These are phyloP conservation scores for Microctenopoma stevenorrisi DNA, from an alignment of 2,797 vertebrate genomes.

Conservation along the genomic window DNA sequence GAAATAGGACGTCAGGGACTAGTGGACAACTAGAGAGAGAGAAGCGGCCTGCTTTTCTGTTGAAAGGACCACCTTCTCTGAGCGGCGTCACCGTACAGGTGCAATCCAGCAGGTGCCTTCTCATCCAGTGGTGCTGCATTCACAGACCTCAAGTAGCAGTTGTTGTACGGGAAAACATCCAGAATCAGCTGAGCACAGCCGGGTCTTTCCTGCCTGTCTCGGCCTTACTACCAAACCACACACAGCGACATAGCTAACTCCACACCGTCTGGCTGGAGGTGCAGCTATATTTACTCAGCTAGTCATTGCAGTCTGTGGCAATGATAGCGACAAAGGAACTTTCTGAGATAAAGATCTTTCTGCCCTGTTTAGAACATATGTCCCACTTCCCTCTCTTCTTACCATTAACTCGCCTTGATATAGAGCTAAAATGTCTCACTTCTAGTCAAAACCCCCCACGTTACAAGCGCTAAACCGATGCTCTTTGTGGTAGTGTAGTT, in stretches of 20 bases:
- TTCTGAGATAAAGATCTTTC: slow-evolving; percentile 69
- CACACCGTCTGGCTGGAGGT: slow-evolving; percentile 32
- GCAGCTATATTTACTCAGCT: slow-evolving; percentile 57
- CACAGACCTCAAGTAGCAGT: slow-evolving; percentile 40
- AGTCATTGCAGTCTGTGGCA: slow-evolving; percentile 29
- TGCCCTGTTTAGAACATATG: slow-evolving; percentile 44
- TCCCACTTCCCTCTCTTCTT: slow-evolving; percentile 66
- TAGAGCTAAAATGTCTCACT: slow-evolving; percentile 33
- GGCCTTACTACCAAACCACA: slow-evolving; percentile 62
- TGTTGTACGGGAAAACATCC: slow-evolving; percentile 62
- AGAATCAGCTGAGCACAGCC: slow-evolving; percentile 44
- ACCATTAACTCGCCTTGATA: slow-evolving; percentile 37
- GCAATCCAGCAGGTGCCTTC: neutral
- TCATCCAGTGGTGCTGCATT: neutral
- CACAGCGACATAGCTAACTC: slow-evolving; percentile 21
- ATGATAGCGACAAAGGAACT: slow-evolving; percentile 54
- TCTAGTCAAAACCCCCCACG: slow-evolving; percentile 8
- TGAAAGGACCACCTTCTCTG: neutral
- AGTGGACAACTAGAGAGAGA: neutral
- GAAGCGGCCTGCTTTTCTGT: neutral
- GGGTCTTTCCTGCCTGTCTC: slow-evolving; percentile 45
- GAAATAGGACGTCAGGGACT: neutral
- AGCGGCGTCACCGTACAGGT: neutral
- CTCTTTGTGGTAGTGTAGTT: slow-evolving; percentile 18
- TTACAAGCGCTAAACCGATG: neutral